Evolutionary conservation across 2,797 vertebrate genomes (phyloP).

Genomic region (Bryconaethiops microstoma): DNA sequence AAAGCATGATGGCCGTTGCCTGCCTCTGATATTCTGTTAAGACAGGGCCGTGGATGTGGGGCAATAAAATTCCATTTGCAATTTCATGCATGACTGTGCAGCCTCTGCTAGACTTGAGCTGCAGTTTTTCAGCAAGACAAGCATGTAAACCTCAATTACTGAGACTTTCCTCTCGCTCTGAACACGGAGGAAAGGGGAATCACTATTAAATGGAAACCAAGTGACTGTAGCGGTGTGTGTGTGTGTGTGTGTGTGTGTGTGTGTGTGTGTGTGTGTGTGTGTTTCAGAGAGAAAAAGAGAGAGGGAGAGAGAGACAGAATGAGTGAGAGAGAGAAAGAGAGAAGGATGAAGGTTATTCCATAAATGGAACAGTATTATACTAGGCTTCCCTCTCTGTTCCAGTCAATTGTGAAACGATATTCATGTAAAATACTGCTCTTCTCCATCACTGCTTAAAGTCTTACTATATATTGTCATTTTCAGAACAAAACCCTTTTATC

Average conservation of each 20-base stretch:
- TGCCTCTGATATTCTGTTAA: slow-evolving; percentile 76
- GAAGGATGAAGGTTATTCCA: slow-evolving; percentile 39
- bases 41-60: slow-evolving; percentile 78
- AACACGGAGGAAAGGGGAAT: slow-evolving; percentile 71
- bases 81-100: slow-evolving; percentile 80
- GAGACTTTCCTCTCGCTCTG: slow-evolving; percentile 70
- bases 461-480: too few relatives aligned
- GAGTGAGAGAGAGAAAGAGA: background rate
- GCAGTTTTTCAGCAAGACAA: slow-evolving; percentile 82
- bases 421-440: slow-evolving; percentile 17
- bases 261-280: too few relatives aligned
- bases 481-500: too few relatives aligned
- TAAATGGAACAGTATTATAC: slow-evolving; percentile 23
- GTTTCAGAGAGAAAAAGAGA: too few relatives aligned
- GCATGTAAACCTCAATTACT: slow-evolving; percentile 79
- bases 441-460: slow-evolving; percentile 3
- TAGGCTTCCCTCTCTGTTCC: background rate
- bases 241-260: too few relatives aligned
- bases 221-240: slow-evolving; percentile 57
- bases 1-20: slow-evolving; percentile 68
- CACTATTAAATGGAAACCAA: slow-evolving; percentile 69
- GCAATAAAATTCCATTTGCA: slow-evolving; percentile 84
- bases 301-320: too few relatives aligned
- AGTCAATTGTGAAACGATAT: slow-evolving; percentile 34
- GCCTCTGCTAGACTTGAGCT: slow-evolving; percentile 74